Base-by-base conservation (phyloP, 2,113 vertebrate species). In the Lota lota region DNA sequence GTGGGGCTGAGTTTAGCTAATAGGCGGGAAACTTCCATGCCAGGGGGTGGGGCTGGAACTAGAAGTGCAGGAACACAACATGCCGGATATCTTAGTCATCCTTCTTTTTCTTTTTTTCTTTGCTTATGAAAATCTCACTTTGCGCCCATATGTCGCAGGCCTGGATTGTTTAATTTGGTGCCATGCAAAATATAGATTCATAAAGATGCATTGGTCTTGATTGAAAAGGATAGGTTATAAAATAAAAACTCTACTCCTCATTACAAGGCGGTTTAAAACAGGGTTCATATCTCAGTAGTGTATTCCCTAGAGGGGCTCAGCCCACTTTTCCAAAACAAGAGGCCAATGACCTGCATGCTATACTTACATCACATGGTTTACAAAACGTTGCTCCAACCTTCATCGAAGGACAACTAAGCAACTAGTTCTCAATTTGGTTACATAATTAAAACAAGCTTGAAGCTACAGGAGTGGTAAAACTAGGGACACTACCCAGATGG, bases 11-110 rank as follows among this genome's bases (percentile, higher is more conserved):
- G 16, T 70, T 71, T 24, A 73, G 73, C 76, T 72, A 85, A 83
- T 75, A 72, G 85, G 85, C 81, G 85, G 87, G 88, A 88, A 87
- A 83, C 73, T 56, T 71, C 69, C 67, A 33, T 69, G 70, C 66
- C 58, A 33, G 63, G 70, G 63, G 67, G 79, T 28, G 78, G 71
- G 70, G 63, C 75, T 47, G 67, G 67, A 77, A 70, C 53, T 61
- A 70, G 24, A 67, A 68, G 18, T 59, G 16, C 64, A 18, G 62
- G 59, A 69, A 68, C 61, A 66, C 40, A 58, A 1, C 74, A 50
- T 17, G 22, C 57, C 76, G 73, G 79, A 33, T n/a, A 22, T 28
- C 50, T 56, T 24, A 54, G 50, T 56, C 53, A 56, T 56, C 53
- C 15, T 56, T 18, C 16, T 56, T 16, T 53, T 18, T 3, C 28